Conservation (phyloP, 2,113 vertebrate species). For the Prionailurus viverrinus region DNA sequence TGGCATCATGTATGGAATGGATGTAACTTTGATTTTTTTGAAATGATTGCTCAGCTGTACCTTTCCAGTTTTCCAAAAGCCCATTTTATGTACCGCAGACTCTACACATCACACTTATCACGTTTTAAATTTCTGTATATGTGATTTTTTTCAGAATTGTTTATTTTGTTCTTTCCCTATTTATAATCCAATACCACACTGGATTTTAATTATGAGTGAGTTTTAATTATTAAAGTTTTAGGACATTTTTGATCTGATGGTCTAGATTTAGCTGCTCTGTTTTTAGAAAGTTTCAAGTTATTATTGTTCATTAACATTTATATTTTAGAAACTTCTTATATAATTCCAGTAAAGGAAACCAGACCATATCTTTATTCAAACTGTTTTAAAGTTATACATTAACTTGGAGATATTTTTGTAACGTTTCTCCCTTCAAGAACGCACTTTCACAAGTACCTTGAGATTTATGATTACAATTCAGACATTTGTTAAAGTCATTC, state of each 20-base stretch:
- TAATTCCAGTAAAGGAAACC: neutral
- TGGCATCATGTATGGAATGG: neutral
- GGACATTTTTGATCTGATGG: neutral
- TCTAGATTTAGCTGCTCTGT: neutral
- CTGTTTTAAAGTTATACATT: neutral
- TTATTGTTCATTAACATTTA: neutral
- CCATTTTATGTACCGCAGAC: neutral
- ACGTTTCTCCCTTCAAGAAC: neutral
- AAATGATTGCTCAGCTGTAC: neutral
- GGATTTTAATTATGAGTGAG: too few species aligned
- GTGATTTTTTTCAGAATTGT: neutral
- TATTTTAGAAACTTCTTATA: neutral
- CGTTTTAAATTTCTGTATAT: neutral
- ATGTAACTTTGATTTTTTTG: neutral
- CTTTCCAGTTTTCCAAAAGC: neutral
- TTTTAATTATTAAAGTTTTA: neutral
- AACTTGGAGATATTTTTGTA: neutral
- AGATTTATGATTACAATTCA: neutral
- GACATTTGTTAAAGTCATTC: neutral
- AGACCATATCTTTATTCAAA: neutral
- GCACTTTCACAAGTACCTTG: neutral
- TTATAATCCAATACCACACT: neutral
- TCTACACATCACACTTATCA: neutral
- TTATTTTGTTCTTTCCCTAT: neutral
- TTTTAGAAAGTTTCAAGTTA: neutral